A percentile compares a stretch with the other conserved stretches of the same genome.
Evolutionary conservation across 2,113 vertebrate species (phyloP).

Genomic region (Micromys minutus): DNA sequence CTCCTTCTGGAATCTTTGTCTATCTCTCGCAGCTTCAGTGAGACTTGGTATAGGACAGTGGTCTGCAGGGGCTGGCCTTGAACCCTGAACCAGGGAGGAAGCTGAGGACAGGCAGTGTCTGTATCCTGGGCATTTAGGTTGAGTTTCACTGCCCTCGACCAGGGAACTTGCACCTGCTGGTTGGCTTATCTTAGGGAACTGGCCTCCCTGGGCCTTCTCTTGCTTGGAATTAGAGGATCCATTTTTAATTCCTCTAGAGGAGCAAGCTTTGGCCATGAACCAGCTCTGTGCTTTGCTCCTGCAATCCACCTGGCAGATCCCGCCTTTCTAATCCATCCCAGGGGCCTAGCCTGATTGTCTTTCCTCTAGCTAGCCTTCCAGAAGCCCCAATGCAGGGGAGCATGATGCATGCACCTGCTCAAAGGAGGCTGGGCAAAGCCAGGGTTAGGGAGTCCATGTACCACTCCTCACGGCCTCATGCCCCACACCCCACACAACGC

Average conservation of each 20-base stretch:
- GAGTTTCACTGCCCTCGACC: background rate
- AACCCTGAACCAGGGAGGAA: too few species aligned
- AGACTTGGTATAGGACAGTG: background rate
- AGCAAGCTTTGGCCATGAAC: slow-evolving; percentile 79
- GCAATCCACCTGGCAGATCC: slow-evolving; percentile 72
- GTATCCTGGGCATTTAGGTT: background rate
- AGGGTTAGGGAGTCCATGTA: background rate
- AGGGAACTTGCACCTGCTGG: background rate
- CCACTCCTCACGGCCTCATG: too few species aligned
- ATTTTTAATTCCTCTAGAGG: slow-evolving; percentile 79
- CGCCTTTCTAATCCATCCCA: slow-evolving; percentile 72
- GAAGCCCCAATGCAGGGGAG: background rate
- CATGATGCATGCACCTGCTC: background rate
- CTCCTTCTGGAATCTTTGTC: background rate
- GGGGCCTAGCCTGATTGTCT: slow-evolving; percentile 82
- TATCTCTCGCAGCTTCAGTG: background rate
- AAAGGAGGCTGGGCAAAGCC: background rate
- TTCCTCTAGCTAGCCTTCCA: background rate
- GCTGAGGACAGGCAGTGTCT: background rate
- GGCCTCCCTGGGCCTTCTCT: slow-evolving; percentile 74
- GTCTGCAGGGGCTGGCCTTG: too few species aligned
- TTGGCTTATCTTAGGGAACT: slow-evolving; percentile 75
- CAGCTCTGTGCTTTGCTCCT: slow-evolving; percentile 70
- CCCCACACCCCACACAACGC: background rate
- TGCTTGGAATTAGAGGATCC: slow-evolving; percentile 82